These are phyloP conservation scores for Sericinus montela DNA, from an alignment of 2,888 invertebrate species.

Conservation along the genomic window DNA sequence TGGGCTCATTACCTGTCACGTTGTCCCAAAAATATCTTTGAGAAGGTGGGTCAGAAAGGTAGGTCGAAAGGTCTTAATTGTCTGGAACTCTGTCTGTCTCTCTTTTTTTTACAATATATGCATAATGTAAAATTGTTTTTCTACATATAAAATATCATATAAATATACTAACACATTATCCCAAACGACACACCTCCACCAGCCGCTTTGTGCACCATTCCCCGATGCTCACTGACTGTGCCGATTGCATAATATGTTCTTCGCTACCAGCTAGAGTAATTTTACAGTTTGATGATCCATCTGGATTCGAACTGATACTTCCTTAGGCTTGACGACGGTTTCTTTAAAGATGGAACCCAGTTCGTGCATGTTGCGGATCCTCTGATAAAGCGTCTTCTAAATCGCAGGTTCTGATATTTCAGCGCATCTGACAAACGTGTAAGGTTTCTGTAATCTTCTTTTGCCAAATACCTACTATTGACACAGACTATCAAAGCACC, in stretches of 20 bases:
- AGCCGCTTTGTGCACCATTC: conserved; percentile 28
- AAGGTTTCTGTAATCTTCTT: conserved; percentile 1
- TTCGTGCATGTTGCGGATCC: background rate
- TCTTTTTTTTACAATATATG: too few relatives aligned
- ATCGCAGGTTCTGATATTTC: background rate
- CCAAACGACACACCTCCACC: conserved; percentile 33
- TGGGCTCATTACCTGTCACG: too few relatives aligned
- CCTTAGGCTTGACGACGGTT: background rate
- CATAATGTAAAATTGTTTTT: too few relatives aligned
- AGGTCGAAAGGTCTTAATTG: too few relatives aligned
- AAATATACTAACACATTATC: conserved; percentile 36
- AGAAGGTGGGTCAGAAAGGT: too few relatives aligned
- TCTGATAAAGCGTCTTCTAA: background rate
- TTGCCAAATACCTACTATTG: background rate
- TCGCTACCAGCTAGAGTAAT: conserved; percentile 27
- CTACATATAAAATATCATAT: too few relatives aligned
- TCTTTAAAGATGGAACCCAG: background rate
- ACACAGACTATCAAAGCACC: background rate
- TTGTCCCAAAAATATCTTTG: too few relatives aligned
- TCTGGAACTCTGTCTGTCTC: too few relatives aligned
- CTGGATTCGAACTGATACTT: conserved; percentile 24
- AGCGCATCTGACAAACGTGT: background rate
- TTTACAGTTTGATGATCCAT: conserved; percentile 29
- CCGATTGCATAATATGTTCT: conserved; percentile 28
- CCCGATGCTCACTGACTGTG: conserved; percentile 23